Evolutionary conservation across 2,888 invertebrate species (phyloP), one percentile per base, ranked within the genome.

Genomic region (Marasmarcha lunaedactyla): DNA sequence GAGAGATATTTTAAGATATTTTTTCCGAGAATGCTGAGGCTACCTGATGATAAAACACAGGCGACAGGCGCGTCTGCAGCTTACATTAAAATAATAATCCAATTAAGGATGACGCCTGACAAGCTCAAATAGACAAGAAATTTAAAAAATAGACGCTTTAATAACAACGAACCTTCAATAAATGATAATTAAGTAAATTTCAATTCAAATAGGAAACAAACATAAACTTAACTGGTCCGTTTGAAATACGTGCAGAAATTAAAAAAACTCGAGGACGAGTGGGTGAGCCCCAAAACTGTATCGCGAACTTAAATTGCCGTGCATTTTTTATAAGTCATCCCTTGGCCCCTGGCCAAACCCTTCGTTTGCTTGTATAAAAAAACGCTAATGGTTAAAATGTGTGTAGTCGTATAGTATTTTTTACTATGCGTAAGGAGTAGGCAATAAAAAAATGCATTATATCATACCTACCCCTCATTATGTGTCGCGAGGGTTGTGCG

Each of bases 401-500:
- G 69, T 66, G 68, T 65, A 65, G 71, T 58, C 52, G 63, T 59
- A 52, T 71, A 20, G 20, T 7, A 72, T 76, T 71, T 76, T 77
- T 78, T 73, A 61, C 68, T 71, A 74, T 77, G 79, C 74, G 77
- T 70, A 70, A 74, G 73, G 69, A 81, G 76, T 63, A 62, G 66
- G 79, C 74, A 78, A 79, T 79, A 83, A 83, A 83, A 83, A 83
- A 81, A 69, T 77, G 79, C 83, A 81, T 79, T 83, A 81, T 81
- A 83, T 79, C 79, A 78, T 68, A 63, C 71, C 76, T 78, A 72
- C 77, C 78, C 72, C 70, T 74, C 73, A 72, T 78, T 74, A 76
- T 63, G 60, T 65, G 72, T 63, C 66, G 64, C 59, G 64, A 67
- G 79, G 79, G 77, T 65, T 58, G 51, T 42, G 42, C 35, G 45